Percentiles rank a stretch among this genome's conserved stretches.
phyloP scores from a whole-genome alignment of 1,140 invertebrate genomes.

The Agrypnia vestita region DNA sequence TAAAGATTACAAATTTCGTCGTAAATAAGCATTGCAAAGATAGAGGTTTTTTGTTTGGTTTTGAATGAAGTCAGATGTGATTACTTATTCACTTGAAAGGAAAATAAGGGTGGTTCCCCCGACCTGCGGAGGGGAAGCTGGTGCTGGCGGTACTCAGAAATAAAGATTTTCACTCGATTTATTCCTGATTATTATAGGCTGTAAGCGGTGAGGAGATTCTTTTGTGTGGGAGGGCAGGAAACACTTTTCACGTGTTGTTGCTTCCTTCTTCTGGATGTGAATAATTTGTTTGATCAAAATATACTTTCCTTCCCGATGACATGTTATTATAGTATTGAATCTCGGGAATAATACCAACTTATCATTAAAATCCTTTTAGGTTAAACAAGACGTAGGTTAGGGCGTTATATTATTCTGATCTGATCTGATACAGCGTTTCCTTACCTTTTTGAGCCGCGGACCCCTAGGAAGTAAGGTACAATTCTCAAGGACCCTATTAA shows the following conservation, averaged over 20 bases:
- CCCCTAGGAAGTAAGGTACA: too few species aligned
- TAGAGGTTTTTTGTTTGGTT: not conserved
- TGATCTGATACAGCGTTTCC: too few species aligned
- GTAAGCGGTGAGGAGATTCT: not conserved
- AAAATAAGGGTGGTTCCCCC: not conserved
- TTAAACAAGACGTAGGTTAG: too few species aligned
- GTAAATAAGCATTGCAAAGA: not conserved
- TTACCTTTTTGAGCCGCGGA: too few species aligned
- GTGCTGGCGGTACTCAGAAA: slow-evolving; percentile 4
- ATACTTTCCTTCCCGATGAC: too few species aligned
- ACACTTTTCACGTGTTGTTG: slow-evolving; percentile 18
- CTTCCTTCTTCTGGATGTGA: not conserved
- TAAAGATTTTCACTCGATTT: slow-evolving; percentile 44
- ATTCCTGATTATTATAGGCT: slow-evolving; percentile 37
- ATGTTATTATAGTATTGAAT: too few species aligned
- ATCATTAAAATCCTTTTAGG: too few species aligned
- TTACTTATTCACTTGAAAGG: slow-evolving; percentile 40
- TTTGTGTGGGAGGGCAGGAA: not conserved
- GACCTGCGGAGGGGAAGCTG: slow-evolving; percentile 15
- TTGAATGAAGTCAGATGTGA: slow-evolving; percentile 22
- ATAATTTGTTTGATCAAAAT: not conserved
- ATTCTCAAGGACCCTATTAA: too few species aligned
- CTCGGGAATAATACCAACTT: too few species aligned
- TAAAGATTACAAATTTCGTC: not conserved
- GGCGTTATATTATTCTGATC: too few species aligned